These are phyloP conservation scores for Bugulina stolonifera DNA, from an alignment of 2,888 invertebrate species.

Conservation along the genomic window DNA sequence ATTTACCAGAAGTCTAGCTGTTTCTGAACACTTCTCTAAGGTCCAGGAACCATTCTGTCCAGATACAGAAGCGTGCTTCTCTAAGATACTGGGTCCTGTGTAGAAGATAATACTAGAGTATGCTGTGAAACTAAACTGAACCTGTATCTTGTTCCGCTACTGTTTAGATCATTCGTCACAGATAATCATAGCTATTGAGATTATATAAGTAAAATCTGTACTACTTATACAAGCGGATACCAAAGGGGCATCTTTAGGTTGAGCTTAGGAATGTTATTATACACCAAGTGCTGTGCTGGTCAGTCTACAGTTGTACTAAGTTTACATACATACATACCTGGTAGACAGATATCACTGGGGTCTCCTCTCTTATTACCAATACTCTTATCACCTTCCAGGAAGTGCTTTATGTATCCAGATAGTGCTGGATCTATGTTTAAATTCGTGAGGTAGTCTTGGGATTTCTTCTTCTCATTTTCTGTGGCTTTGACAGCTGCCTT, in stretches of 20 bases:
- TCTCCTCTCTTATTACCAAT: slow-evolving; percentile 52
- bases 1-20: slow-evolving; percentile 55
- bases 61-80: slow-evolving; percentile 55
- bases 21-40: slow-evolving; percentile 48
- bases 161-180: no score
- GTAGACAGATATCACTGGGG: slow-evolving; percentile 52
- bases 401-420: slow-evolving; percentile 56
- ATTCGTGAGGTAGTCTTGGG: slow-evolving; percentile 57
- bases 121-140: no score
- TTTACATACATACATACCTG: no score
- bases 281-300: no score
- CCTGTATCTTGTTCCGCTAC: no score
- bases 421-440: slow-evolving; percentile 59
- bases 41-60: slow-evolving; percentile 46
- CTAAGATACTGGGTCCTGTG: slow-evolving; percentile 51
- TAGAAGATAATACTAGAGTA: not conserved
- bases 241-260: no score
- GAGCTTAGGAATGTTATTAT: no score
- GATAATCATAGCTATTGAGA: no score
- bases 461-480: slow-evolving; percentile 49
- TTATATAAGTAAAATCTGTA: no score
- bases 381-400: slow-evolving; percentile 54
- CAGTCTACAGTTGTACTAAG: no score
- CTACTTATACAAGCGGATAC: no score
- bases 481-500: slow-evolving; percentile 27